Percentiles rank a stretch among this genome's conserved stretches.
Evolutionary conservation across 2,888 invertebrate species (phyloP).

Genomic region (Camptogramma bilineatum): DNA sequence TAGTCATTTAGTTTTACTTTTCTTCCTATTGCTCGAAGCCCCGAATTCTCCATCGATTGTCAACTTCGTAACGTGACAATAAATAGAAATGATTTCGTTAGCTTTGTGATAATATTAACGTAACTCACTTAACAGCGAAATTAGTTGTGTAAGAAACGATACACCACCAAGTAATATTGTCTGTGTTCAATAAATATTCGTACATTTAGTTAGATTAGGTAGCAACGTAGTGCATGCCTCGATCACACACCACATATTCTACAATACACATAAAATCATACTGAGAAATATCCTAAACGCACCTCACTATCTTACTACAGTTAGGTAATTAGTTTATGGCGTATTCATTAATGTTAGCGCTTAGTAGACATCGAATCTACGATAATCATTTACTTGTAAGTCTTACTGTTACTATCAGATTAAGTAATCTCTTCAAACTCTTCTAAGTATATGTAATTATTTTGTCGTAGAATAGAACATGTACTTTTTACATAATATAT

Average conservation of each 20-base stretch:
- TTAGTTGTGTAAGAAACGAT: conserved; percentile 57
- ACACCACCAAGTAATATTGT: conserved; percentile 75
- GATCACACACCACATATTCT: conserved; percentile 33
- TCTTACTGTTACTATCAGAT: conserved; percentile 53
- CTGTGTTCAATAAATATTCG: conserved; percentile 70
- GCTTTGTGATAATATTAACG: conserved; percentile 32
- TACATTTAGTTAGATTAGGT: conserved; percentile 44
- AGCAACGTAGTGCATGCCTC: conserved; percentile 43
- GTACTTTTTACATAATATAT: conserved; percentile 64
- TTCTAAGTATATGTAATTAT: conserved; percentile 57
- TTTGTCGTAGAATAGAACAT: conserved; percentile 85
- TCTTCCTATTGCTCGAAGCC: conserved; percentile 20
- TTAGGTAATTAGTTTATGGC: conserved; percentile 42
- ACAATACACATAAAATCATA: conserved; percentile 25
- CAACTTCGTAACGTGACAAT: conserved; percentile 64
- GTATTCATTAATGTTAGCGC: conserved; percentile 57
- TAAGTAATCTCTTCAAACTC: conserved; percentile 55
- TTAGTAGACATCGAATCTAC: conserved; percentile 63
- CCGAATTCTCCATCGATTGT: conserved; percentile 37
- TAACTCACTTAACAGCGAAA: conserved; percentile 25
- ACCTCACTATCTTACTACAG: conserved; percentile 55
- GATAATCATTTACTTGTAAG: conserved; percentile 43
- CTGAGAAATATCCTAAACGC: conserved; percentile 49
- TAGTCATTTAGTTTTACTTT: conserved; percentile 27
- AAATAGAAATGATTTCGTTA: conserved; percentile 55